Evolutionary conservation across 2,113 vertebrate genomes (phyloP).

Genomic region (Hippopotamus amphibius): DNA sequence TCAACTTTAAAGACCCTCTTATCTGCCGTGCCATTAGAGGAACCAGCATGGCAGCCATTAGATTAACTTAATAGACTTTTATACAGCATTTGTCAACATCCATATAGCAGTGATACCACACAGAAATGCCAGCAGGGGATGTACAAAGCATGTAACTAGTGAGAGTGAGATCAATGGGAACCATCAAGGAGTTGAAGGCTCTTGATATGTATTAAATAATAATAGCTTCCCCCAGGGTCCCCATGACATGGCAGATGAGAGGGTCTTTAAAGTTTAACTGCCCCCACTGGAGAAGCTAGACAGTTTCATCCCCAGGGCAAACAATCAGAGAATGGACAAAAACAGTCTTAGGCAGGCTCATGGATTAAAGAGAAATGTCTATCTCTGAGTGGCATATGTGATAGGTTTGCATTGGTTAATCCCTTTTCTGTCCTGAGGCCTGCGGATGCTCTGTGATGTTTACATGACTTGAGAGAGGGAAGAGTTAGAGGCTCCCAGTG

Average conservation of each 20-base stretch:
- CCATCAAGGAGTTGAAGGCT: conserved; percentile 8
- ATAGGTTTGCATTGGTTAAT: conserved; percentile 53
- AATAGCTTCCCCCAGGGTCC: conserved; percentile 41
- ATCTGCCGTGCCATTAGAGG: conserved; percentile 49
- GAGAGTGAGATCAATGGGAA: conserved; percentile 37
- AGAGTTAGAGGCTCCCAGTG: neutral
- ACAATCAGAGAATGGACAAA: conserved; percentile 50
- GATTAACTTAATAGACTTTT: conserved; percentile 69
- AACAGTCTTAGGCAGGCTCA: neutral
- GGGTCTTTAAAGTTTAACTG: conserved; percentile 73
- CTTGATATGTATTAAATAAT: conserved; percentile 46
- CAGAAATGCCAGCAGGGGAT: conserved; percentile 47
- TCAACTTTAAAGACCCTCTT: conserved; percentile 49
- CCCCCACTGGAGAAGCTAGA: neutral
- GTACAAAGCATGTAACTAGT: neutral
- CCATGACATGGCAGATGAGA: conserved; percentile 50
- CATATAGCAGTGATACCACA: neutral
- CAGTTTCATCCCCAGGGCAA: conserved; percentile 27
- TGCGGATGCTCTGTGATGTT: conserved; percentile 28
- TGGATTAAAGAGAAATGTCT: conserved; percentile 50
- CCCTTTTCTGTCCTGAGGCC: conserved; percentile 42
- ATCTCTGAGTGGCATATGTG: conserved; percentile 27
- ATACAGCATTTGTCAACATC: conserved; percentile 57
- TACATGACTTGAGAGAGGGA: neutral
- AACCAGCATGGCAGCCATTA: conserved; percentile 54